phyloP scores from a whole-genome alignment of 1,140 invertebrate species.

The Sinella curviseta region DNA sequence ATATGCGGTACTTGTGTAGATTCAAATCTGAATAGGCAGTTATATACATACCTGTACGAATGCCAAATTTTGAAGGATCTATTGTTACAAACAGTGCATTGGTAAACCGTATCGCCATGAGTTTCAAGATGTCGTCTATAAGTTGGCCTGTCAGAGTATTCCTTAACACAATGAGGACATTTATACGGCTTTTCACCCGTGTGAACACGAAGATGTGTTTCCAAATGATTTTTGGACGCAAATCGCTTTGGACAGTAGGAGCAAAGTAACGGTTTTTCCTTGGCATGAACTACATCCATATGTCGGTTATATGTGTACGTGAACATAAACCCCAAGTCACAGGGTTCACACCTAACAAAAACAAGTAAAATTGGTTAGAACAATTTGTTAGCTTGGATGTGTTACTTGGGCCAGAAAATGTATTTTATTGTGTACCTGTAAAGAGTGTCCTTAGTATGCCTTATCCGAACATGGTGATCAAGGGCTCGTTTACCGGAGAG shows the following conservation, averaged over 20 bases:
- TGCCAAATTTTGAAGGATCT: constrained; percentile 5
- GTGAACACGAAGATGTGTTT: constrained; percentile 29
- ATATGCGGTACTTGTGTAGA: background rate
- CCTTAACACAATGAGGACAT: background rate
- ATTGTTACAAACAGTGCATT: background rate
- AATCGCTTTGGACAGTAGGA: constrained; percentile 44
- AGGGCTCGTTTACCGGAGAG: background rate
- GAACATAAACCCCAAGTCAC: constrained; percentile 2
- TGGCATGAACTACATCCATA: constrained; percentile 47
- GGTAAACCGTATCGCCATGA: background rate
- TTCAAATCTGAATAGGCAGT: too few species aligned
- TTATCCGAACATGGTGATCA: background rate
- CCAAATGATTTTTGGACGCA: constrained; percentile 3
- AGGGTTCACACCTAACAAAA: background rate
- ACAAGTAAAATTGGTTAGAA: background rate
- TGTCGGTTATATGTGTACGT: background rate
- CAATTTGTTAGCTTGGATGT: background rate
- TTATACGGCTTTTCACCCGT: constrained; percentile 11
- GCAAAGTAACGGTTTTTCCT: constrained; percentile 53
- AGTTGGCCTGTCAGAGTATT: constrained; percentile 4
- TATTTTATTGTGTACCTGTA: background rate
- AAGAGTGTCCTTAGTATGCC: background rate
- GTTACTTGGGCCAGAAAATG: background rate
- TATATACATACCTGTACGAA: background rate
- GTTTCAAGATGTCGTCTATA: constrained; percentile 11